phyloP scores from a whole-genome alignment of 2,888 invertebrate species.

The Megalurothrips usitatus region DNA sequence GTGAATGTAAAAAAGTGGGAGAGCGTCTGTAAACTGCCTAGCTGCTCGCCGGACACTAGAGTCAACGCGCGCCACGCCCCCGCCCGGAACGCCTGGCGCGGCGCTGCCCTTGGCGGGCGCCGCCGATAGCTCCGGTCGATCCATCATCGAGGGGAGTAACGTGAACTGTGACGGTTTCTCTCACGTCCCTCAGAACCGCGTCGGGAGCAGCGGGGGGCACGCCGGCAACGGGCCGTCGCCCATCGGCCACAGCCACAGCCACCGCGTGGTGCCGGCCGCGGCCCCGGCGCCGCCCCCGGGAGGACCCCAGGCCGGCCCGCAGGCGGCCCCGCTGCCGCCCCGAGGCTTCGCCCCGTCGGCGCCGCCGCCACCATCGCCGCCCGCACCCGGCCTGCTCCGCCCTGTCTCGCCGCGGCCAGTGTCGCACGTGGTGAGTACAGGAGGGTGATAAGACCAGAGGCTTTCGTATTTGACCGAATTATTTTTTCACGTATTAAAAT shows the following conservation, averaged over 20 bases:
- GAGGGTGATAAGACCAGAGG: no score
- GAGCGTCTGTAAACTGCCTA: no score
- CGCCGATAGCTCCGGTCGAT: no score
- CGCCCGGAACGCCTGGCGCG: no score
- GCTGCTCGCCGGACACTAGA: no score
- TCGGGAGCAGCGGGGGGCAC: not conserved
- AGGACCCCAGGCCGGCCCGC: not conserved
- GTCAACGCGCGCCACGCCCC: no score
- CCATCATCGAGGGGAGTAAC: no score
- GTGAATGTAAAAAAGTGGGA: no score
- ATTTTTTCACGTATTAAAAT: no score
- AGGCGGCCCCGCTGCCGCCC: not conserved
- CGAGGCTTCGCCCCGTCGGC: not conserved
- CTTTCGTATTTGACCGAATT: no score
- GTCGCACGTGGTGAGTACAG: not conserved
- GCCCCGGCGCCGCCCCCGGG: not conserved
- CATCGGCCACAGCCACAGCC: constrained; percentile 12
- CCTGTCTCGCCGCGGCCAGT: not conserved
- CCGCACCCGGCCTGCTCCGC: not conserved
- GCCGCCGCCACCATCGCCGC: not conserved
- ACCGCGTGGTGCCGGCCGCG: not conserved
- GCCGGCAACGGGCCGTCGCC: not conserved
- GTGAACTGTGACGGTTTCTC: not conserved
- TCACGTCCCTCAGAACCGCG: not conserved
- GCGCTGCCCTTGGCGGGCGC: no score